Percentiles rank a stretch among this genome's conserved stretches.
Evolutionary conservation across 2,888 invertebrate genomes (phyloP).

Genomic region (Pseudanteris insignis): DNA sequence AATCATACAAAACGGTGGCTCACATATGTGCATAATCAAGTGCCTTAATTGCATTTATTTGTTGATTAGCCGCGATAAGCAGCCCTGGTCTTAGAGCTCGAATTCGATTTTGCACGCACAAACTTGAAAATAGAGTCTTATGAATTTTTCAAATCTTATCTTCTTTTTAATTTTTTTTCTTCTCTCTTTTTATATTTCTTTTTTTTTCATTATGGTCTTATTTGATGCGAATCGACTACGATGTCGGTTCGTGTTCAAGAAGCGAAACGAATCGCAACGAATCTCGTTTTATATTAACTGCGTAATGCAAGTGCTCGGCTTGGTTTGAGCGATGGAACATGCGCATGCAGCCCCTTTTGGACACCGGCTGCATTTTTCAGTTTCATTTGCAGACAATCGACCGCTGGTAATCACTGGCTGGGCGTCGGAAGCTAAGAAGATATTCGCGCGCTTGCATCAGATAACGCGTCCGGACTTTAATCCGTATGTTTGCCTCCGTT

Average conservation of each 20-base stretch:
- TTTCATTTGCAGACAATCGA: slow-evolving; percentile 60
- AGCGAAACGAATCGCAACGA: slow-evolving; percentile 51
- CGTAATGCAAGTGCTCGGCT: slow-evolving; percentile 39
- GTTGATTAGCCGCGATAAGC: slow-evolving; percentile 30
- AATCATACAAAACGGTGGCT: slow-evolving; percentile 14
- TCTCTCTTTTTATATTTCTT: no score
- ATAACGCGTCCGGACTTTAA: slow-evolving; percentile 51
- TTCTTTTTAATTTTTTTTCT: slow-evolving; percentile 7
- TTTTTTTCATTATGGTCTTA: slow-evolving; percentile 37
- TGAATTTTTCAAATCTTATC: slow-evolving; percentile 45
- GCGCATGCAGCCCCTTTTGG: slow-evolving; percentile 48
- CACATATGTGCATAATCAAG: slow-evolving; percentile 7
- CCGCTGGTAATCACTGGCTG: slow-evolving; percentile 57
- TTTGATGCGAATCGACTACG: slow-evolving; percentile 44
- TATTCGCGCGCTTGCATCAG: slow-evolving; percentile 62
- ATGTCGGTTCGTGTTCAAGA: slow-evolving; percentile 46
- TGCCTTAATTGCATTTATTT: slow-evolving; percentile 39
- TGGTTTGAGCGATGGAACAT: slow-evolving; percentile 46
- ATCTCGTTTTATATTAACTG: slow-evolving; percentile 51
- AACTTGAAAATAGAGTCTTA: slow-evolving; percentile 41
- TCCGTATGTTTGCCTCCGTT: slow-evolving; percentile 38
- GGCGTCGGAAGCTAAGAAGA: slow-evolving; percentile 60
- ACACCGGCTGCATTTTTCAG: slow-evolving; percentile 58
- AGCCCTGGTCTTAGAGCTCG: slow-evolving; percentile 29
- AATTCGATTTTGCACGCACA: slow-evolving; percentile 38